Percentiles rank a stretch among this genome's conserved stretches.
Evolutionary conservation across 2,113 vertebrate genomes (phyloP).

Genomic region (Malurus melanocephalus): DNA sequence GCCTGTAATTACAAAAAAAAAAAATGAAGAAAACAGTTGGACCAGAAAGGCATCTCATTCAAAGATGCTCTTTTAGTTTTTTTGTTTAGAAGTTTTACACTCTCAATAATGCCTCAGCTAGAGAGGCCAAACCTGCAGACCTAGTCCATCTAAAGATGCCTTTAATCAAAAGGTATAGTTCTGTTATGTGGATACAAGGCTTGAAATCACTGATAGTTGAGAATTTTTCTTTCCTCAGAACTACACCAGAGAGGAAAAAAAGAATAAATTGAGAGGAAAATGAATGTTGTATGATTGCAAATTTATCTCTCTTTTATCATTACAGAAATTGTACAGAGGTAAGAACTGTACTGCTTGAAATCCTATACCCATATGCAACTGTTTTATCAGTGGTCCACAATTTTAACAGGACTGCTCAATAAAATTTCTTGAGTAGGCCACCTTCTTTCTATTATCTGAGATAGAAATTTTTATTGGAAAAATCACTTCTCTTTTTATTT

Average conservation of each 20-base stretch:
- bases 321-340: not conserved
- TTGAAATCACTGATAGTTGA: not conserved
- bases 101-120: not conserved
- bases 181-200: not conserved
- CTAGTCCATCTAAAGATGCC: not conserved
- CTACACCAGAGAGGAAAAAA: not conserved
- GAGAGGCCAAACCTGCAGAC: not conserved
- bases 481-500: not conserved
- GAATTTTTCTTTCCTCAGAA: not conserved
- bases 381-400: not conserved
- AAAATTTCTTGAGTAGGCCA: not conserved
- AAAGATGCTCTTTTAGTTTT: not conserved
- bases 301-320: not conserved
- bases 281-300: not conserved
- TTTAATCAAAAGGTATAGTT: not conserved
- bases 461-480: not conserved
- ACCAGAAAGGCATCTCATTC: not conserved
- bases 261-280: not conserved
- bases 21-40: not conserved
- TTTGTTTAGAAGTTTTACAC: not conserved
- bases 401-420: not conserved
- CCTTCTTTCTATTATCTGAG: not conserved
- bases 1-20: not conserved
- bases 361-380: not conserved
- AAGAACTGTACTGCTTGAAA: not conserved